phyloP scores from a whole-genome alignment of 2,888 invertebrate species.

The Heteromurus nitidus region DNA sequence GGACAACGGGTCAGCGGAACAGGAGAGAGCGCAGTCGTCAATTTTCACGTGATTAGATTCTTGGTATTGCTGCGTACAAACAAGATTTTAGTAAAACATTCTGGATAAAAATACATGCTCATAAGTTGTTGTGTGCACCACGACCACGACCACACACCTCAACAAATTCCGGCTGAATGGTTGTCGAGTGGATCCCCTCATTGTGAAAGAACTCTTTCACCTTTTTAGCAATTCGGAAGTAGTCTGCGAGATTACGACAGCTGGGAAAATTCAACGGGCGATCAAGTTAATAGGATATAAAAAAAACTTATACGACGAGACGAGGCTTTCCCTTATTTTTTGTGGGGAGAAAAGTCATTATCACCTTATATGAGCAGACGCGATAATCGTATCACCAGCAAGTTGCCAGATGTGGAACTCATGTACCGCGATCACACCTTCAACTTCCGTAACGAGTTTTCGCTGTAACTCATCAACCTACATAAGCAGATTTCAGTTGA shows the following conservation, averaged over 20 bases:
- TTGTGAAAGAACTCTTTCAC: slow-evolving; percentile 34
- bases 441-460: slow-evolving; percentile 89
- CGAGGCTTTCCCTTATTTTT: background rate
- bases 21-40: too few relatives aligned
- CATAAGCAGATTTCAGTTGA: background rate
- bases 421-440: slow-evolving; percentile 95
- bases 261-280: too few relatives aligned
- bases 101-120: too few relatives aligned
- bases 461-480: slow-evolving; percentile 91
- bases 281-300: background rate
- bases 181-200: slow-evolving; percentile 47
- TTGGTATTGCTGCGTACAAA: too few relatives aligned
- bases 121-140: too few relatives aligned
- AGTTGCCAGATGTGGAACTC: slow-evolving; percentile 96
- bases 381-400: slow-evolving; percentile 96
- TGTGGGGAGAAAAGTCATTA: background rate
- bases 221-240: slow-evolving; percentile 30
- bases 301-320: background rate
- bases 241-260: slow-evolving; percentile 19
- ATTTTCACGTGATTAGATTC: too few relatives aligned
- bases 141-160: slow-evolving; percentile 2
- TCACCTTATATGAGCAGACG: slow-evolving; percentile 90
- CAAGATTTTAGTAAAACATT: too few relatives aligned
- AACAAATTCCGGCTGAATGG: slow-evolving; percentile 42
- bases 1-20: too few relatives aligned